These are phyloP conservation scores for Bucorvus abyssinicus DNA, from an alignment of 2,797 vertebrate species.

Conservation along the genomic window DNA sequence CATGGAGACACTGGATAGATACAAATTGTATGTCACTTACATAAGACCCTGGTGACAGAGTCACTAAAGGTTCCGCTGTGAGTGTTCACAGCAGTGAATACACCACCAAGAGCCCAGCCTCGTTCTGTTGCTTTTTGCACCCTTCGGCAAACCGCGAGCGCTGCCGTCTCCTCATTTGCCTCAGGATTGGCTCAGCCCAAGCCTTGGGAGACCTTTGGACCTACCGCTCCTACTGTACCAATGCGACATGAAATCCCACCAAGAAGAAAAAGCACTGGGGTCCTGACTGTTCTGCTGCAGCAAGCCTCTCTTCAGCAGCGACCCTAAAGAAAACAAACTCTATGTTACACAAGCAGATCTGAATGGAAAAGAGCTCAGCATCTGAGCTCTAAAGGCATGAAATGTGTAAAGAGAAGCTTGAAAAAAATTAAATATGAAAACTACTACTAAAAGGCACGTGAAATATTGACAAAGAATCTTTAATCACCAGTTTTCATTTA, in stretches of 20 bases:
- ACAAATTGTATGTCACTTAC: not conserved
- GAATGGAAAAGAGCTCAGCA: not conserved
- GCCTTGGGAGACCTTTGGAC: not conserved
- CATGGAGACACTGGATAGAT: not conserved
- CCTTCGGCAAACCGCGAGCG: not conserved
- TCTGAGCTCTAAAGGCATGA: not conserved
- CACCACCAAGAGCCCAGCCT: not conserved
- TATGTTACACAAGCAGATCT: not conserved
- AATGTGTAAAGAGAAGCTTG: not conserved
- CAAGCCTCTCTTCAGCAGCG: not conserved
- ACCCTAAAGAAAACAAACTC: not conserved
- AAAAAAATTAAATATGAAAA: not conserved
- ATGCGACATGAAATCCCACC: not conserved
- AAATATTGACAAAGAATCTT: not conserved
- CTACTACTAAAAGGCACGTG: not conserved
- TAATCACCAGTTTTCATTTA: not conserved
- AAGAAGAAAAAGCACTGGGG: not conserved
- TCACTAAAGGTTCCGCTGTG: not conserved
- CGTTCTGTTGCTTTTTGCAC: not conserved
- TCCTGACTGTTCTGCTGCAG: not conserved
- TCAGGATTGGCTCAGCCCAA: not conserved
- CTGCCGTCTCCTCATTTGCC: rapidly evolving
- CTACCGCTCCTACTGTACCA: not conserved
- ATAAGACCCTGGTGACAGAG: not conserved
- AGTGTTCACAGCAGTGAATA: not conserved